Evolutionary conservation across 2,113 vertebrate genomes (phyloP).

Genomic region (Synodontis membranacea): DNA sequence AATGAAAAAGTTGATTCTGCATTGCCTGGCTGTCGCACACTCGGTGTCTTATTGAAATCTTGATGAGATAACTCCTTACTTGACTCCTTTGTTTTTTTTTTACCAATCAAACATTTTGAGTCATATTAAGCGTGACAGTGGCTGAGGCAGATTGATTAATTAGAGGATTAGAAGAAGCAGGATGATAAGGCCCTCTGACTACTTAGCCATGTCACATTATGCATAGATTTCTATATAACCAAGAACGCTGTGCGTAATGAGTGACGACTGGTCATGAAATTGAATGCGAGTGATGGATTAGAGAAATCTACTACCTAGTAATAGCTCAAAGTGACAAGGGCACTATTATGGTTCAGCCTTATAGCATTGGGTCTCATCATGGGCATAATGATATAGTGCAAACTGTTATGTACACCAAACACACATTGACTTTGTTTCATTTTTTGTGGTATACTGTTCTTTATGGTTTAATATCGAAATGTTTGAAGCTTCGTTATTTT

Average conservation of each 20-base stretch:
- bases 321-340: not conserved
- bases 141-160: conserved; percentile 5
- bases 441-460: not conserved
- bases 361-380: not conserved
- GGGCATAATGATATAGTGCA: not conserved
- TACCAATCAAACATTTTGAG: not conserved
- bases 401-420: not conserved
- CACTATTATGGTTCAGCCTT: not conserved
- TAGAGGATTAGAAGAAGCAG: conserved; percentile 15
- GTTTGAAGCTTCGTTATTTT: not conserved
- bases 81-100: conserved; percentile 20
- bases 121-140: conserved; percentile 13
- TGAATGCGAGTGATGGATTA: not conserved
- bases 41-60: not conserved
- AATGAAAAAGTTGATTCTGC: not conserved
- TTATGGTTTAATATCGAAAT: not conserved
- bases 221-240: not conserved
- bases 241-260: not conserved
- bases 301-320: too few species aligned
- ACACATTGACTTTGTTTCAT: not conserved
- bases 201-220: conserved; percentile 24
- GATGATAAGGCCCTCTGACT: not conserved
- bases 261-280: not conserved
- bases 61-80: not conserved
- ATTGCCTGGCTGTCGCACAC: not conserved